A percentile compares a stretch with the other conserved stretches of the same genome.
Evolutionary conservation across 2,888 invertebrate genomes (phyloP).

Genomic region (Brachypterus glaber): DNA sequence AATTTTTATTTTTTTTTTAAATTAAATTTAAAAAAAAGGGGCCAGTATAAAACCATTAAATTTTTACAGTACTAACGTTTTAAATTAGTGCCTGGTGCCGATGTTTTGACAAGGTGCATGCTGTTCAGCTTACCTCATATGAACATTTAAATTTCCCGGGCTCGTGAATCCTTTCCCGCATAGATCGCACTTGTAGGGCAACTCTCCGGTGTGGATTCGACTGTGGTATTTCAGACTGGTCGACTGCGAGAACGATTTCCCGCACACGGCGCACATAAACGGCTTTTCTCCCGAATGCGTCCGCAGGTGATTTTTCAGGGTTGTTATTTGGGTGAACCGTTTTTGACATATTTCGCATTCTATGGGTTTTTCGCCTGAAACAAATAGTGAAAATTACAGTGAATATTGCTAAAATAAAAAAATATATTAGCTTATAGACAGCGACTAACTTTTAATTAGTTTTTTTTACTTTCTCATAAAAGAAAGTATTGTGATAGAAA

Average conservation of each 20-base stretch:
- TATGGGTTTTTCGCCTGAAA: neutral
- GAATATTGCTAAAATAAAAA: no score
- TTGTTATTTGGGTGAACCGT: neutral
- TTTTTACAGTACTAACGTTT: no score
- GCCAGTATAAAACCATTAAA: no score
- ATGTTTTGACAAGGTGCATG: no score
- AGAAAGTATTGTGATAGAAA: no score
- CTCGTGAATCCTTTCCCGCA: neutral
- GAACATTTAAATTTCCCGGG: neutral
- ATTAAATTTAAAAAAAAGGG: no score
- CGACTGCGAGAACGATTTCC: neutral
- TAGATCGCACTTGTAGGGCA: neutral
- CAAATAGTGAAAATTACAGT: no score
- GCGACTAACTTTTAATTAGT: no score
- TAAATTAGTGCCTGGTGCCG: no score
- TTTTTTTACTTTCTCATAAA: no score
- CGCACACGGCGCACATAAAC: neutral
- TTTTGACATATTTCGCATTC: neutral
- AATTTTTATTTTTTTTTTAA: no score
- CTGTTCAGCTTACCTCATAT: slow-evolving; percentile 4
- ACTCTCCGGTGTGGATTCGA: neutral
- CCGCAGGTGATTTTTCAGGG: neutral
- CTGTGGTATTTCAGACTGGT: neutral
- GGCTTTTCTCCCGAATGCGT: neutral
- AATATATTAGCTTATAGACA: no score